Conservation (phyloP, 2,888 invertebrate genomes). For the Hypsopygia costalis region DNA sequence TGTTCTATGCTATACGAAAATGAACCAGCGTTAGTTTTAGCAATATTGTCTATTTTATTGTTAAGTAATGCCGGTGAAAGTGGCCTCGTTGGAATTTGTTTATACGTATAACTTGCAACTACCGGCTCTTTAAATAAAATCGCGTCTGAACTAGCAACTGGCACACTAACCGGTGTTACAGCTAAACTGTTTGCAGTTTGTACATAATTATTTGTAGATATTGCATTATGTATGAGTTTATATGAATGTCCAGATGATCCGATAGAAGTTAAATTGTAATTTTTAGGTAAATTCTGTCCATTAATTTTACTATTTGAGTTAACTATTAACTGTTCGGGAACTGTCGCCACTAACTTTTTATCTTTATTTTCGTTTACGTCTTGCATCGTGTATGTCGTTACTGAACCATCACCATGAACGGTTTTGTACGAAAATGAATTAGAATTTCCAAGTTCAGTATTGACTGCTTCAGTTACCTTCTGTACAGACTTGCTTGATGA, state of each 20-base stretch:
- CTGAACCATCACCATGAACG: neutral
- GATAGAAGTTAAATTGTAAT: too few relatives aligned
- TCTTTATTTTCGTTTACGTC: too few relatives aligned
- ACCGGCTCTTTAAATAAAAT: conserved; percentile 9
- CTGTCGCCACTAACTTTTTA: too few relatives aligned
- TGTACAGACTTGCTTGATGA: too few relatives aligned
- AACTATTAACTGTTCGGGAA: too few relatives aligned
- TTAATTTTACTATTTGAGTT: too few relatives aligned
- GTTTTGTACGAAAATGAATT: conserved; percentile 1
- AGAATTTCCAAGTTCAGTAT: too few relatives aligned
- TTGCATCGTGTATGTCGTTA: too few relatives aligned
- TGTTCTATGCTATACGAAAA: conserved; percentile 5
- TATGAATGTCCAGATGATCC: too few relatives aligned
- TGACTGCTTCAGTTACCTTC: too few relatives aligned
- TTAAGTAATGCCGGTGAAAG: neutral
- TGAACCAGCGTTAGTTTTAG: neutral
- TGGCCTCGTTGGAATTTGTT: conserved; percentile 5
- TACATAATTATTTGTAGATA: neutral
- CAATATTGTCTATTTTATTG: neutral
- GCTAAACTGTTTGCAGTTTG: neutral
- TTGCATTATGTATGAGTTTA: too few relatives aligned
- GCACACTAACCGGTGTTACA: neutral
- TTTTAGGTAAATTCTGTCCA: too few relatives aligned
- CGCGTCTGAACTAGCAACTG: neutral
- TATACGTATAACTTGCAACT: conserved; percentile 16